A percentile compares a stretch with the other conserved stretches of the same genome.
Evolutionary conservation across 2,113 vertebrate species (phyloP).

Genomic region (cattle (Bos taurus)): ARS-UCD2.0 NC_037329.1:53356001-53356500

Average conservation of each 20-base stretch:
- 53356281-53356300: neutral
- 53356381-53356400: too few species aligned
- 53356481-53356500: too few species aligned
- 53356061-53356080: neutral
- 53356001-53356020: conserved; percentile 34
- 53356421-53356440: too few species aligned
- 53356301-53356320: conserved; percentile 25
- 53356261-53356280: neutral
- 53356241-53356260: neutral
- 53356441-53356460: too few species aligned
- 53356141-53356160: neutral
- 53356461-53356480: too few species aligned
- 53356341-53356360: neutral
- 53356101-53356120: neutral
- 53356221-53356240: neutral
- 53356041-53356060: neutral
- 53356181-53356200: neutral
- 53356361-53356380: too few species aligned
- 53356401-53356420: too few species aligned
- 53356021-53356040: conserved; percentile 7
- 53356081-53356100: neutral
- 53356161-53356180: neutral
- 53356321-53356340: neutral
- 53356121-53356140: neutral
- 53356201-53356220: neutral